Percentiles rank a stretch among this genome's conserved stretches.
These are phyloP conservation scores for Benthosema pterotum DNA, from an alignment of 2,797 vertebrate species.

Conservation along the genomic window DNA sequence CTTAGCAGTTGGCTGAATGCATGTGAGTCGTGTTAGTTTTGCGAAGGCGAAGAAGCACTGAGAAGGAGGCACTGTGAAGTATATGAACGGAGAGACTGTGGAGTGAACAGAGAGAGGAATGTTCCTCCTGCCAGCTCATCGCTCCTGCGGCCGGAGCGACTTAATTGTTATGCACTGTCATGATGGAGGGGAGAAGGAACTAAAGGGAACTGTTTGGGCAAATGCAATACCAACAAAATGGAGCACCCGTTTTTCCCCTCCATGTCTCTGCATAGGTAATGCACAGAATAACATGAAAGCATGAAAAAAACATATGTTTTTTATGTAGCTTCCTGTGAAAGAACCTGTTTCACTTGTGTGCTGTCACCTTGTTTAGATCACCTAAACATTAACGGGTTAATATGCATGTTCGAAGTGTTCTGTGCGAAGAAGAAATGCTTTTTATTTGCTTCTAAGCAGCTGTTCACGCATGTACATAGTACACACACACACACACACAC, in stretches of 20 bases:
- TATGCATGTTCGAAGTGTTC: conserved; percentile 5
- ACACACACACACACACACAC: conserved; percentile 1
- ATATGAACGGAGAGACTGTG: conserved; percentile 53
- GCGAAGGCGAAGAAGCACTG: conserved; percentile 49
- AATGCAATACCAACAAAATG: conserved; percentile 40
- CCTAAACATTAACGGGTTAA: conserved; percentile 10
- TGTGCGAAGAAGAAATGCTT: conserved; percentile 10
- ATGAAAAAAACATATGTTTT: conserved; percentile 26
- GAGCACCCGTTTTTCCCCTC: conserved; percentile 3
- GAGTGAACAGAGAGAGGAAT: conserved; percentile 67
- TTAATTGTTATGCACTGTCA: conserved; percentile 57
- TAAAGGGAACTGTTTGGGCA: conserved; percentile 52
- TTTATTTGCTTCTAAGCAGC: conserved; percentile 9
- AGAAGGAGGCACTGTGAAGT: conserved; percentile 58
- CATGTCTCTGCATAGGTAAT: conserved; percentile 21
- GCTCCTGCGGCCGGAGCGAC: conserved; percentile 55
- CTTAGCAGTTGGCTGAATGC: conserved; percentile 26
- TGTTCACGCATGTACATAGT: neutral
- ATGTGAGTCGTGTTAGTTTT: conserved; percentile 25
- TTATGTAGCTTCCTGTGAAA: conserved; percentile 11
- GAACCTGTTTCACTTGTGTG: conserved; percentile 11
- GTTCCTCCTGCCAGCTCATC: conserved; percentile 63
- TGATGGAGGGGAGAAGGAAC: conserved; percentile 39
- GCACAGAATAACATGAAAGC: conserved; percentile 18
- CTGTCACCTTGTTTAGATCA: conserved; percentile 22